These are phyloP conservation scores for Columba livia DNA, from an alignment of 2,113 vertebrate genomes.

Conservation along the genomic window DNA sequence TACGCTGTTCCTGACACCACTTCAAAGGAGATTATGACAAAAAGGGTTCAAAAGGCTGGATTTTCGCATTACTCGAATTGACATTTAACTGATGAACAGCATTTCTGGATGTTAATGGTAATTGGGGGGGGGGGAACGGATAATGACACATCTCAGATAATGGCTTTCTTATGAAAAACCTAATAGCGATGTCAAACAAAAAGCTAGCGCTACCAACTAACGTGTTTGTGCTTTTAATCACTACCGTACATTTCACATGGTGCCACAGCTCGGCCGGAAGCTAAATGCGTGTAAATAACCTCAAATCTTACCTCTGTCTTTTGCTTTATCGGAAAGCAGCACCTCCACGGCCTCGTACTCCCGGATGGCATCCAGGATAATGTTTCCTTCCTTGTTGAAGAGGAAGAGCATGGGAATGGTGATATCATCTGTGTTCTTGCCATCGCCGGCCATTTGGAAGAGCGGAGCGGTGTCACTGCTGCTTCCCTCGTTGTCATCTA, in stretches of 20 bases:
- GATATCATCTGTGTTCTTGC: constrained; percentile 92
- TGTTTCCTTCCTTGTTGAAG: constrained; percentile 96
- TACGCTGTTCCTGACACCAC: not conserved
- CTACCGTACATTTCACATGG: not conserved
- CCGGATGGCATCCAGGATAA: constrained; percentile 90
- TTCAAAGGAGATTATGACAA: constrained; percentile 1
- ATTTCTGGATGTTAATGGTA: not conserved
- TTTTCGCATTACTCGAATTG: not conserved
- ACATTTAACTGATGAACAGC: not conserved
- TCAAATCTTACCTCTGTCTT: constrained; percentile 87
- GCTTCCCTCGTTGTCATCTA: constrained; percentile 98
- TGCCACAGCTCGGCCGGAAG: not conserved
- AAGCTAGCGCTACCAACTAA: not conserved
- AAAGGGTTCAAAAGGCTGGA: not conserved
- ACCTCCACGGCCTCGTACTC: constrained; percentile 94
- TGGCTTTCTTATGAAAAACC: not conserved
- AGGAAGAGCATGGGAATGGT: constrained; percentile 94
- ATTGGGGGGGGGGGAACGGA: rapidly evolving
- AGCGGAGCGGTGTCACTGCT: constrained; percentile 98
- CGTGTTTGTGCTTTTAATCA: rapidly evolving
- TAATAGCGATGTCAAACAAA: not conserved
- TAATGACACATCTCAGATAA: not conserved
- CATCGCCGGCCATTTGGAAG: constrained; percentile 98
- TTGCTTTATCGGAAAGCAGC: constrained; percentile 94
- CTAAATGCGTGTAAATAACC: not conserved